phyloP scores from a whole-genome alignment of 23 tunicate species.

The Trididemnum clinides region DNA sequence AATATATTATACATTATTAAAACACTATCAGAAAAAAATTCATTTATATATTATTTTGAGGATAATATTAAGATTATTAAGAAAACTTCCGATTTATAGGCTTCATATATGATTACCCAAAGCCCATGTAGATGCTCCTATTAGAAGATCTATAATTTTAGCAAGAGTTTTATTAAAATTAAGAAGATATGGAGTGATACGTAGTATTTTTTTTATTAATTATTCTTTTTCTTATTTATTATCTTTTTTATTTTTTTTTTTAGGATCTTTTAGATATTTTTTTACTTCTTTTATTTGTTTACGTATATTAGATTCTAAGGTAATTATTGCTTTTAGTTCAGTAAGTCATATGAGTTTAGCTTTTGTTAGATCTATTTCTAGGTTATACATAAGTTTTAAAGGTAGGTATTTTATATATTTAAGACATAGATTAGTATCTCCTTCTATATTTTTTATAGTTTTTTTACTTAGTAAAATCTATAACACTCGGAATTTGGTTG shows the following conservation, averaged over 20 bases:
- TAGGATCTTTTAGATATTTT: not conserved
- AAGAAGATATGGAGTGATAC: not conserved
- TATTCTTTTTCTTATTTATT: too few species aligned
- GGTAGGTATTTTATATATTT: not conserved
- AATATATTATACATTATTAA: not conserved
- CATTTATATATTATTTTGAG: not conserved
- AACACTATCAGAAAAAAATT: not conserved
- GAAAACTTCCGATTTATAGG: not conserved
- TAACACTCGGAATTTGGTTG: not conserved
- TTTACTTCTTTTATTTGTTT: not conserved
- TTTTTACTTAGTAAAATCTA: not conserved
- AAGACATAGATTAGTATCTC: conserved; percentile 8
- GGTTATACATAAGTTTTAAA: not conserved
- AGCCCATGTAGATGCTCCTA: conserved; percentile 35
- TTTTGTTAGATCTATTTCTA: not conserved
- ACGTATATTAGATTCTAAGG: not conserved
- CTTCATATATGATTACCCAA: conserved; percentile 9
- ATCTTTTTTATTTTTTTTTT: not conserved
- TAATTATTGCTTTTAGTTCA: conserved; percentile 14
- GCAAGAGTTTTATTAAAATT: conserved; percentile 10
- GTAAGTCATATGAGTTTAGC: conserved; percentile 22
- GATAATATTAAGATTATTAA: not conserved
- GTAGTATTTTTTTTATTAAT: too few species aligned
- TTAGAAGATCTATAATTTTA: conserved; percentile 25
- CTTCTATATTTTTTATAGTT: not conserved